A percentile compares a stretch with the other conserved stretches of the same genome.
phyloP scores from a whole-genome alignment of 2,888 invertebrate species.

The Drosophila mayaguana region DNA sequence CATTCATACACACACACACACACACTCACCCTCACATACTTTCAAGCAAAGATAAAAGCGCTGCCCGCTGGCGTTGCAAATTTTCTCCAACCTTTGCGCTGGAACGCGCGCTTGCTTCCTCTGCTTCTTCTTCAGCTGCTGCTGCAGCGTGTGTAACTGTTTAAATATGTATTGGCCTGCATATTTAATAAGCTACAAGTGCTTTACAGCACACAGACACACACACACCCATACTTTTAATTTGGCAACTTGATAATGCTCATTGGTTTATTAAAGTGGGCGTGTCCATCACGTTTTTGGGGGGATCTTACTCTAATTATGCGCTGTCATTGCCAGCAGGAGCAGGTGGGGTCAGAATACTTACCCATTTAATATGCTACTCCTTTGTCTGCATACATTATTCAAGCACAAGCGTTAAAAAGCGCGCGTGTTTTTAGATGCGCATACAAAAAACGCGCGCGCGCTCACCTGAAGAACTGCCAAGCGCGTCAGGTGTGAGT shows the following conservation, averaged over 20 bases:
- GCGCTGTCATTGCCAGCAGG: slow-evolving; percentile 1
- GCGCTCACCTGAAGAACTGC: slow-evolving; percentile 1
- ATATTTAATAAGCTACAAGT: slow-evolving; percentile 56
- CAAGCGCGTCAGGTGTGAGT: slow-evolving; percentile 1
- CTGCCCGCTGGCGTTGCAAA: slow-evolving; percentile 34
- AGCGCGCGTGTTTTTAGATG: slow-evolving; percentile 40
- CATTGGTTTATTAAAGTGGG: slow-evolving; percentile 49
- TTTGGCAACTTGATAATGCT: slow-evolving; percentile 62
- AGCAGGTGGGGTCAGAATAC: slow-evolving; percentile 41
- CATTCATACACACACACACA: slow-evolving; percentile 13
- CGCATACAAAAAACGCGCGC: slow-evolving; percentile 14
- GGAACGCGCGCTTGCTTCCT: not conserved
- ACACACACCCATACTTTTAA: slow-evolving; percentile 11
- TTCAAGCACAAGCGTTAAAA: slow-evolving; percentile 36
- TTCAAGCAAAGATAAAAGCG: slow-evolving; percentile 30
- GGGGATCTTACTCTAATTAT: slow-evolving; percentile 2
- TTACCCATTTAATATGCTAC: slow-evolving; percentile 66
- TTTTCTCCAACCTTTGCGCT: slow-evolving; percentile 4
- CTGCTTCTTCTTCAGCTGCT: not conserved
- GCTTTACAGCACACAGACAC: slow-evolving; percentile 47
- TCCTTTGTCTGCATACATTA: slow-evolving; percentile 50
- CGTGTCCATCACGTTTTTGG: slow-evolving; percentile 31
- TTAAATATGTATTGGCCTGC: slow-evolving; percentile 68
- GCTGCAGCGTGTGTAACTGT: slow-evolving; percentile 28
- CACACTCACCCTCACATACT: slow-evolving; percentile 4